Evolutionary conservation across 2,888 invertebrate species (phyloP), one percentile per base, ranked within the genome.

Genomic region (Cactoblastis cactorum): DNA sequence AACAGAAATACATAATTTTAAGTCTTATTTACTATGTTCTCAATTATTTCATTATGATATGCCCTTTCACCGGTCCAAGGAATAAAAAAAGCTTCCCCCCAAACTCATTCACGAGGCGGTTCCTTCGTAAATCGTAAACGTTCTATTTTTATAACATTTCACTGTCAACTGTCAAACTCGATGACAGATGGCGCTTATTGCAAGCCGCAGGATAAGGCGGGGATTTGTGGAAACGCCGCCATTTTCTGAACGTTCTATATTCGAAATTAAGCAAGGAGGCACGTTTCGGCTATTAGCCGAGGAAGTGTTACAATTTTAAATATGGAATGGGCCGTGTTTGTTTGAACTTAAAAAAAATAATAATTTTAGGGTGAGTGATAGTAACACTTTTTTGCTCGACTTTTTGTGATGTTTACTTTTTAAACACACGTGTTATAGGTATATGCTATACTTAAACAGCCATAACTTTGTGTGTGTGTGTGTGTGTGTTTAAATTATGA

Each of bases 161-260:
- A 74, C 76, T 81, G 83, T 83, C 80, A 82, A 78, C 77, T 83
- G 86, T 87, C 86, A 83, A 77, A 77, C 72, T 67, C 71, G 83
- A 85, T 87, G 87, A 86, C 84, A 85, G 81, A 86, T 80, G 84
- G 83, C 82, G 80, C 72, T 74, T 74, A 75, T 74, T 69, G 73
- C 69, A 65, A 62, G 69, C 68, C 61, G 61, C 59, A 56, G 67
- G 68, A 67, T 67, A 67, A 71, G 64, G 64, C 67, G 62, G 65
- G 68, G 69, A 67, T 71, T 70, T 71, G 67, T 66, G 63, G 65
- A 70, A 69, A 68, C 56, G 66, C 61, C 63, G 65, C 64, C 69
- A 60, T 62, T 65, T 58, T 61, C 58, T 49, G 63, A 64, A 64
- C 67, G 68, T 71, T 76, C 71, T 70, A 69, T 71, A 69, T 73